These are phyloP conservation scores for Phyllopteryx taeniolatus DNA, from an alignment of 2,113 vertebrate species.

Conservation along the genomic window DNA sequence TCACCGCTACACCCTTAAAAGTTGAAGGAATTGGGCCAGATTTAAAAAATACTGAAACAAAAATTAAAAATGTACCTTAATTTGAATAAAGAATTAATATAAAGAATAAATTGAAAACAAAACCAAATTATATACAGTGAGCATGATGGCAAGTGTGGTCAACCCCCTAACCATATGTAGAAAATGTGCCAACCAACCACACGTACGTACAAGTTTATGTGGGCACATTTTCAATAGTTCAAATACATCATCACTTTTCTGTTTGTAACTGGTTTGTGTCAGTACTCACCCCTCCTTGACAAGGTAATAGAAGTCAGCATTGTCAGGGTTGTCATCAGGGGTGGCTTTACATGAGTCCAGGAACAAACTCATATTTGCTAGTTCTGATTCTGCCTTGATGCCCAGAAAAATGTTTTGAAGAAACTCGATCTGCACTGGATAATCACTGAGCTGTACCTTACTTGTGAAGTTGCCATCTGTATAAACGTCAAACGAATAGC, in stretches of 20 bases:
- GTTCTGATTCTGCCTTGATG: conserved; percentile 56
- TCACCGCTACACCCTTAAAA: too few relatives aligned
- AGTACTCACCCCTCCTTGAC: conserved; percentile 64
- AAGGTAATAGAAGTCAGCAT: conserved; percentile 59
- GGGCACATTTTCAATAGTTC: background rate
- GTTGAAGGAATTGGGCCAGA: background rate
- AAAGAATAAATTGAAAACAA: too few relatives aligned
- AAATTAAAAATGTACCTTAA: too few relatives aligned
- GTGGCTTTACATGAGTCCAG: conserved; percentile 75
- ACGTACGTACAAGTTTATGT: background rate
- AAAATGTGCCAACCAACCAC: too few relatives aligned
- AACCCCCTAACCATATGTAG: too few relatives aligned
- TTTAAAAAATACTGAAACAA: background rate
- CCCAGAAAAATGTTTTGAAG: conserved; percentile 63
- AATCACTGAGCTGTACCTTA: conserved; percentile 36
- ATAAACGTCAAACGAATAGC: conserved; percentile 69
- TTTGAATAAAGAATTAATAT: too few relatives aligned
- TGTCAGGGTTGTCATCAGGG: conserved; percentile 62
- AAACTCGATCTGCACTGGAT: conserved; percentile 66
- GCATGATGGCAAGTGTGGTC: too few relatives aligned
- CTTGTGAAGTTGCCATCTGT: conserved; percentile 40
- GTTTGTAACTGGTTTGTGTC: background rate
- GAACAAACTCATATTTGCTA: conserved; percentile 62
- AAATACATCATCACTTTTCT: background rate
- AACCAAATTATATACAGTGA: background rate